A percentile compares a stretch with the other conserved stretches of the same genome.
Conservation (phyloP, 2,113 vertebrate genomes). For the Cynopterus brachyotis region DNA sequence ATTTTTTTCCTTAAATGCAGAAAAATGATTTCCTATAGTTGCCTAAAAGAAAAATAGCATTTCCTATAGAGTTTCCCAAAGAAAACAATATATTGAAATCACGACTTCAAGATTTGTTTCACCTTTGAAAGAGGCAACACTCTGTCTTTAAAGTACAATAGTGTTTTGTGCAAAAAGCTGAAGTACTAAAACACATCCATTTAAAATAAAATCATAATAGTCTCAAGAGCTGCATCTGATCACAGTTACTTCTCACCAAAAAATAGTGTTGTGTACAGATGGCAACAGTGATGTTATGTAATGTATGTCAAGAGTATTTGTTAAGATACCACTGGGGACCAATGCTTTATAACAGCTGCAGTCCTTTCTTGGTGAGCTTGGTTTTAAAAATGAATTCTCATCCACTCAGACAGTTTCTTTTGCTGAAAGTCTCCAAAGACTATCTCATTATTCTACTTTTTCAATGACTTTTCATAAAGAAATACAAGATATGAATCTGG, state of each 20-base stretch:
- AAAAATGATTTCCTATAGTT: background rate
- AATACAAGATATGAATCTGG: constrained; percentile 62
- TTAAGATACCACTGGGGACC: background rate
- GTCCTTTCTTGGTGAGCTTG: background rate
- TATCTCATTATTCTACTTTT: constrained; percentile 60
- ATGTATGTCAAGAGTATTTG: background rate
- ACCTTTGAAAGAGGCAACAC: constrained; percentile 29
- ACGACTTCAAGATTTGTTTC: constrained; percentile 30
- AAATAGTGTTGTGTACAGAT: constrained; percentile 9
- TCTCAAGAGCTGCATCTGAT: constrained; percentile 19
- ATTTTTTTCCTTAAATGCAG: constrained; percentile 56
- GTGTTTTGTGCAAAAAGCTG: background rate
- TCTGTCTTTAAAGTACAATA: constrained; percentile 46
- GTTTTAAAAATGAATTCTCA: constrained; percentile 62
- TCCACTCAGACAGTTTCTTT: constrained; percentile 27
- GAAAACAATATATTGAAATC: constrained; percentile 33
- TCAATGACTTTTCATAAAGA: constrained; percentile 60
- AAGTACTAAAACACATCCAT: constrained; percentile 30
- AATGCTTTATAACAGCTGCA: background rate
- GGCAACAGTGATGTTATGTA: background rate
- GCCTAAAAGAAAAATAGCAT: background rate
- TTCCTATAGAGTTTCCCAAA: background rate
- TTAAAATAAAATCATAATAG: constrained; percentile 54
- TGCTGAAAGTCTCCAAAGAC: constrained; percentile 43
- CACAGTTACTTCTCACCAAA: constrained; percentile 48